Evolutionary conservation across 2,888 invertebrate species (phyloP).

Genomic region (Parelbella ahira): DNA sequence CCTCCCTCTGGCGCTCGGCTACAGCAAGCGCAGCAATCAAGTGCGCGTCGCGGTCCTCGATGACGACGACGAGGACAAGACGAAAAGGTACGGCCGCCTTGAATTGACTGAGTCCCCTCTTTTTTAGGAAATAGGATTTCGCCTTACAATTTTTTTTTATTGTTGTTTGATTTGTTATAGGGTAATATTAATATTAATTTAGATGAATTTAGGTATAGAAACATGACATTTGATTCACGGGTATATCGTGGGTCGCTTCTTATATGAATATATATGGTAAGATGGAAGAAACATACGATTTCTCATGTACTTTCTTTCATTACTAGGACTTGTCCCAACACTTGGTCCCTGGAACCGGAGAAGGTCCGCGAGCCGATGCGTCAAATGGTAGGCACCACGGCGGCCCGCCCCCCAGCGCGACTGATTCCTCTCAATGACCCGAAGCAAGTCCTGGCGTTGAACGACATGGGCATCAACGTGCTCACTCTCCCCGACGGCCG

Average conservation of each 20-base stretch:
- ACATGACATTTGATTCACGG: too few relatives aligned
- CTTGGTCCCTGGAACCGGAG: slow-evolving; percentile 90
- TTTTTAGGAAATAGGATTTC: too few relatives aligned
- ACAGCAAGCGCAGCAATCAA: slow-evolving; percentile 23
- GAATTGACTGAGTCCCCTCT: slow-evolving; percentile 40
- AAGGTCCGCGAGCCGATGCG: slow-evolving; percentile 90
- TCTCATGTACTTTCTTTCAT: too few relatives aligned
- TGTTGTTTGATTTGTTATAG: too few relatives aligned
- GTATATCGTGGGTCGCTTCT: too few relatives aligned
- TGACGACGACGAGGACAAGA: slow-evolving; percentile 68
- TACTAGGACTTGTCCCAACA: slow-evolving; percentile 91
- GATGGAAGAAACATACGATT: too few relatives aligned
- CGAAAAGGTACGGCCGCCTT: too few relatives aligned
- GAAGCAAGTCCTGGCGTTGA: too few relatives aligned
- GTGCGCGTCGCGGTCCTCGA: slow-evolving; percentile 69
- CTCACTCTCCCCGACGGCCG: slow-evolving; percentile 93
- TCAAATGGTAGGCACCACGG: slow-evolving; percentile 88
- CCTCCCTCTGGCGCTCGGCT: slow-evolving; percentile 88
- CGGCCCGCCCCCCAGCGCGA: slow-evolving; percentile 83
- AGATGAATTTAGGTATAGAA: too few relatives aligned
- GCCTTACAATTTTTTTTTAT: slow-evolving; percentile 4
- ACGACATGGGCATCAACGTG: slow-evolving; percentile 97
- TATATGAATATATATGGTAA: too few relatives aligned
- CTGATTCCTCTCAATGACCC: slow-evolving; percentile 91
- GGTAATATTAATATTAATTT: too few relatives aligned